Evolutionary conservation across 2,797 vertebrate genomes (phyloP), one percentile per base, ranked within the genome.

Genomic region (Chromis chromis): DNA sequence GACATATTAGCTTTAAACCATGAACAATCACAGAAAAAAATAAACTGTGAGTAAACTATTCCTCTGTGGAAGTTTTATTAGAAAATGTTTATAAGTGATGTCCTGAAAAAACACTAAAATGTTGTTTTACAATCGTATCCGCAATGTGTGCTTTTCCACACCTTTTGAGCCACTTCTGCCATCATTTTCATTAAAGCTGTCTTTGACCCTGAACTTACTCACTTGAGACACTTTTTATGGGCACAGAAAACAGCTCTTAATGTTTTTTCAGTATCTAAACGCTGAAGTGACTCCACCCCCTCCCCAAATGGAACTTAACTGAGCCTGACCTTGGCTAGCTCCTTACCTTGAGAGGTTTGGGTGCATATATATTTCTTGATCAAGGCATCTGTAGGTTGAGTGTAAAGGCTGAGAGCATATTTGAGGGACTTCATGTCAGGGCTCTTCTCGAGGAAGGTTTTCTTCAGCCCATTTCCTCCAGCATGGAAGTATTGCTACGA

Each of bases 401-500:
- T 98, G 92, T 99, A 99, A 92, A 99, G 97, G 94, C 96, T 98
- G 64, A 99, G 97, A 82, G 98, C 97, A 0, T 99, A 98, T 95
- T 94, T 97, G 82, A 99, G 93, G 71, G 98, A 99, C 85, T 96
- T 97, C 69, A 99, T 94, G 69, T 98, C 98, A 0, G 95, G 94
- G 86, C 98, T 99, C 92, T 98, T 99, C 88, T 99, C 98, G 40
- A 99, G 92, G 93, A 98, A 99, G 68, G 94, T 98, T 94, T 99
- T 99, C 93, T 99, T 99, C 85, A 99, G 89, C 21, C 98, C 98
- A 19, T 95, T 99, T 91, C 98, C 98, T 90, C 98, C 98, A 28
- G 98, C 98, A 78, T 99, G 98, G 92, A 99, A 99, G 81, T 99
- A 99, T 98, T 99, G 98, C 98, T 99, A 82, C 79, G 10, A 90